phyloP scores from a whole-genome alignment of 2,113 vertebrate species.

The Erinaceus europaeus region DNA sequence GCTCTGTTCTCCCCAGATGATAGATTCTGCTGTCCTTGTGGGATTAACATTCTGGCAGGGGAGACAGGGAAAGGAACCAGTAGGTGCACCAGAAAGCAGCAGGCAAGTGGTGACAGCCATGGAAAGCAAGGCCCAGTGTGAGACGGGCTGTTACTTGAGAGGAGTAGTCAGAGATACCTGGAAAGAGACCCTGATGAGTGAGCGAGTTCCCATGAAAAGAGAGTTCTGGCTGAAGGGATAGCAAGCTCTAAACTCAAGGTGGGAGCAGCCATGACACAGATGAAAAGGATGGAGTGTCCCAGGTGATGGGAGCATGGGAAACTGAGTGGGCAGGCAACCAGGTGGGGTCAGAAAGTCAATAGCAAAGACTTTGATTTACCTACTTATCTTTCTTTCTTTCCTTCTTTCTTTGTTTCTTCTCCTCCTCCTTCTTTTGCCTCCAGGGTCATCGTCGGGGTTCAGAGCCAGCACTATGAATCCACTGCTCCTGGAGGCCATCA shows the following conservation, averaged over 20 bases:
- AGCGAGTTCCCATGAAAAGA: neutral
- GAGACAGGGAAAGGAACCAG: neutral
- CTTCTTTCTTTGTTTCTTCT: too few relatives aligned
- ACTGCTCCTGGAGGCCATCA: too few relatives aligned
- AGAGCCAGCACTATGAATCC: too few relatives aligned
- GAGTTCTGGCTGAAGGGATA: neutral
- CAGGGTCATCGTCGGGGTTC: too few relatives aligned
- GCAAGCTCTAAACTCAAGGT: neutral
- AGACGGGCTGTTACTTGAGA: neutral
- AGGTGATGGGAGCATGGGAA: neutral
- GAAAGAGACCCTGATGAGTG: neutral
- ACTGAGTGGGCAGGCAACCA: neutral
- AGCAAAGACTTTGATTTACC: neutral
- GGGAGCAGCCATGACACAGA: neutral
- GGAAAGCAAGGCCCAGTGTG: fast-evolving
- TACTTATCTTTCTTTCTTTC: too few relatives aligned
- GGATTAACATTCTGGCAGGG: neutral
- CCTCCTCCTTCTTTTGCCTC: too few relatives aligned
- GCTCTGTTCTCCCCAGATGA: neutral
- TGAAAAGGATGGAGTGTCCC: fast-evolving
- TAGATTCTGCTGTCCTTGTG: too few relatives aligned
- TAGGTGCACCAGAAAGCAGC: neutral
- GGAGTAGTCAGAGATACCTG: neutral
- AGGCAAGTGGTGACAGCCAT: neutral
- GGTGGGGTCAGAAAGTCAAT: neutral